Evolutionary conservation across 2,113 vertebrate species (phyloP).

Genomic region (Nannospalax galili): DNA sequence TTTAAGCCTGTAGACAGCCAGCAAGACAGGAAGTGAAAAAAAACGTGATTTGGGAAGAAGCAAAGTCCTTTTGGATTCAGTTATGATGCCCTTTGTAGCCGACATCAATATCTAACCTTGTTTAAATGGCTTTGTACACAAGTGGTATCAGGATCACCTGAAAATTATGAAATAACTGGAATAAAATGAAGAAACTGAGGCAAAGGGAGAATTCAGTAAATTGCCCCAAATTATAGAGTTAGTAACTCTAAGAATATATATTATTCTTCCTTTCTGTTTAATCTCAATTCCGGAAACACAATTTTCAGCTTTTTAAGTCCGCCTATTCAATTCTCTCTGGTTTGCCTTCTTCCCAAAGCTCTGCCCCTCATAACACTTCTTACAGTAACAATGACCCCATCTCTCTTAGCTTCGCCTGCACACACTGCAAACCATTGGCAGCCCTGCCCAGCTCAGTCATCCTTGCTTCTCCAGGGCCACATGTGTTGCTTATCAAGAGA

Average conservation of each 20-base stretch:
- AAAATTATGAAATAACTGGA: not conserved
- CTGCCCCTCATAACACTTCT: fast-evolving
- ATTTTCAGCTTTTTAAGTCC: not conserved
- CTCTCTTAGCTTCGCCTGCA: fast-evolving
- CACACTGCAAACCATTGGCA: fast-evolving
- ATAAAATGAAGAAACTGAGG: conserved; percentile 4
- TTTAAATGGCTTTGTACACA: not conserved
- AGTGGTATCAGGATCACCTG: not conserved
- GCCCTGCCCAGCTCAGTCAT: fast-evolving
- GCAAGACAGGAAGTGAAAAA: not conserved
- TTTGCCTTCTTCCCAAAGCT: fast-evolving
- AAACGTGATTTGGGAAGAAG: not conserved
- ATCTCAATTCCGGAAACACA: not conserved
- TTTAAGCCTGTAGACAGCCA: not conserved
- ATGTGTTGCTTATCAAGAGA: not conserved
- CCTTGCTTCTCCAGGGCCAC: not conserved
- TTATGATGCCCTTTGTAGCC: not conserved
- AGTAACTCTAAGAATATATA: not conserved
- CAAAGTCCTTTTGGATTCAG: not conserved
- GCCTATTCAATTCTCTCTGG: not conserved
- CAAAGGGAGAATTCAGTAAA: not conserved
- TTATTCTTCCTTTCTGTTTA: not conserved
- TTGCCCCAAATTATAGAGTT: not conserved
- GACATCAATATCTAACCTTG: not conserved
- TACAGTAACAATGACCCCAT: not conserved